These are phyloP conservation scores for Camponotus floridanus DNA, from an alignment of 1,140 invertebrate species.

Conservation along the genomic window DNA sequence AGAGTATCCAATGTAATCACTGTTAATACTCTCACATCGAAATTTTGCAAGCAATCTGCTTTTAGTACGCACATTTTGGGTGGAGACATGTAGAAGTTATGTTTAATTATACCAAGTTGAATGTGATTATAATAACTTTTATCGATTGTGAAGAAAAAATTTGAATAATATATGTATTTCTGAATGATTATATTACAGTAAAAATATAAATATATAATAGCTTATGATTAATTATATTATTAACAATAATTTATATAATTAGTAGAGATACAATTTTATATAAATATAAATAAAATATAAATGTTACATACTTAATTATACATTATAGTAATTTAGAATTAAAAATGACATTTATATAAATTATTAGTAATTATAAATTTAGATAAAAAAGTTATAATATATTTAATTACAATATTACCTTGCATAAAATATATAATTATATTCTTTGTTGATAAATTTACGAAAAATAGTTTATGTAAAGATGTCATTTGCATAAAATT, in stretches of 20 bases:
- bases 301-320: neutral
- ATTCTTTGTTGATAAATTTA: too few species aligned
- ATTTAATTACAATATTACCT: too few species aligned
- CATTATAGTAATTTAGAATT: too few species aligned
- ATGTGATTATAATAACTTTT: neutral
- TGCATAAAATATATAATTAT: too few species aligned
- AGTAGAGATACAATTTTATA: neutral
- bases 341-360: neutral
- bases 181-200: neutral
- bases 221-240: neutral
- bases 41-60: slow-evolving; percentile 5
- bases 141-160: slow-evolving; percentile 12
- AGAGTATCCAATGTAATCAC: neutral
- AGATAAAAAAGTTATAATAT: neutral
- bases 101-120: neutral
- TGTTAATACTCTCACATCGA: neutral
- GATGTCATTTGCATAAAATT: neutral
- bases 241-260: neutral
- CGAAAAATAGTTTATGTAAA: neutral
- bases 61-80: neutral
- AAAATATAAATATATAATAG: too few species aligned
- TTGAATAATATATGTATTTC: neutral
- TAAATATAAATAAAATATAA: neutral
- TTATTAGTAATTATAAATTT: neutral
- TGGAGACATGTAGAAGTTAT: neutral